Evolutionary conservation across 2,888 invertebrate genomes (phyloP).

Genomic region (Ormia ochracea): DNA sequence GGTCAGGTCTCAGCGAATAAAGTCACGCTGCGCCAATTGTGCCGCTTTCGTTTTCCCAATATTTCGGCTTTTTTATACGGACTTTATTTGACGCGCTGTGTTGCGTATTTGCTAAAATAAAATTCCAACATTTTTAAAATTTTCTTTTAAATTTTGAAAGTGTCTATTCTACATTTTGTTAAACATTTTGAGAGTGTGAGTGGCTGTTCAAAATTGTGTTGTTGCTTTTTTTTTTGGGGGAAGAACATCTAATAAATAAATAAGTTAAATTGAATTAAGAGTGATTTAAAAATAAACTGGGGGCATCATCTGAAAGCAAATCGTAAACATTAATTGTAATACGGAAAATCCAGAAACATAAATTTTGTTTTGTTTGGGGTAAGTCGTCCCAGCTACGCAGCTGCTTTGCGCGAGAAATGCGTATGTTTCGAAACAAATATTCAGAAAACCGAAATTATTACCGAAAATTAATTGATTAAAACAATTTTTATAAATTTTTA

Average conservation of each 20-base stretch:
- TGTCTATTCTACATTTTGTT: neutral
- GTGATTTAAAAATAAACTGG: conserved; percentile 52
- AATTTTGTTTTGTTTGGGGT: conserved; percentile 32
- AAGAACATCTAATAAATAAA: conserved; percentile 14
- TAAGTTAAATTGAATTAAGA: conserved; percentile 36
- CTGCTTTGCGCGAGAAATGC: neutral
- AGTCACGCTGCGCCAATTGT: neutral
- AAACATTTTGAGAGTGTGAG: neutral
- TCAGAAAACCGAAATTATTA: no score
- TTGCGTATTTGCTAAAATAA: conserved; percentile 17
- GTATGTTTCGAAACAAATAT: no score
- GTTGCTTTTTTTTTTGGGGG: neutral
- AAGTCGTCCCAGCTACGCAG: neutral
- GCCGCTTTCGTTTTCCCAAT: conserved; percentile 8
- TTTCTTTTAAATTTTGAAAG: conserved; percentile 18
- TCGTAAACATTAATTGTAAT: neutral
- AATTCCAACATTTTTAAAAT: conserved; percentile 12
- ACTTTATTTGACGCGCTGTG: neutral
- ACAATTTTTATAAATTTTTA: no score
- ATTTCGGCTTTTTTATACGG: neutral
- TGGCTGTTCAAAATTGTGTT: neutral
- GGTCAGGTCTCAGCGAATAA: conserved; percentile 66
- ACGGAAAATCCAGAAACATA: conserved; percentile 27
- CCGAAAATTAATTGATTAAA: no score
- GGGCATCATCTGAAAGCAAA: neutral